Conservation (phyloP, 2,113 vertebrate genomes). For the Megaleporinus macrocephalus region DNA sequence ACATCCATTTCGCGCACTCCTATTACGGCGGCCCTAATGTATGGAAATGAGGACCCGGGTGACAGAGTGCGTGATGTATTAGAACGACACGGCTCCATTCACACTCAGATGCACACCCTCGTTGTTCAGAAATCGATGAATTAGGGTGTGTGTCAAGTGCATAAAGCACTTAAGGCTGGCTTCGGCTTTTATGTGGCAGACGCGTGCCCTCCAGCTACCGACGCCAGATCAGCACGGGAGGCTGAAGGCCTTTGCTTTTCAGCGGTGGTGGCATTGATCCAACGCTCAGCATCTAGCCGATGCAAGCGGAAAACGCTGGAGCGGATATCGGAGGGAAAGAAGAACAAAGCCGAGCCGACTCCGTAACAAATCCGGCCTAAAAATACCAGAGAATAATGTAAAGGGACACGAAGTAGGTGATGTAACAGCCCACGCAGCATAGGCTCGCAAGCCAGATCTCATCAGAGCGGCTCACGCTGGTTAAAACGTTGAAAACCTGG, state of each 20-base stretch:
- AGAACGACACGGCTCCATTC: background rate
- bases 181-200: background rate
- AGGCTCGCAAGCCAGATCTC: background rate
- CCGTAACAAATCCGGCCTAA: background rate
- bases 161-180: background rate
- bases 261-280: background rate
- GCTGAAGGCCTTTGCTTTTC: background rate
- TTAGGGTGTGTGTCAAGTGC: conserved; percentile 18
- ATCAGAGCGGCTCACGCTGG: no score
- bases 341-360: background rate
- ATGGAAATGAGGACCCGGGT: conserved; percentile 36
- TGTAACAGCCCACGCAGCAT: background rate
- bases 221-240: background rate
- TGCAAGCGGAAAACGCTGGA: background rate
- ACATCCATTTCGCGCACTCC: conserved; percentile 12
- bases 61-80: conserved; percentile 45
- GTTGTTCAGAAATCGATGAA: conserved; percentile 18
- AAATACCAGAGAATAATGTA: background rate
- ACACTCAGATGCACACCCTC: background rate
- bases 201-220: background rate
- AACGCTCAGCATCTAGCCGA: background rate
- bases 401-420: background rate
- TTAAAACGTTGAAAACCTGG: background rate
- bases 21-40: conserved; percentile 45
- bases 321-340: background rate